Evolutionary conservation across 2,113 vertebrate species (phyloP).

Genomic region (Colinus virginianus): DNA sequence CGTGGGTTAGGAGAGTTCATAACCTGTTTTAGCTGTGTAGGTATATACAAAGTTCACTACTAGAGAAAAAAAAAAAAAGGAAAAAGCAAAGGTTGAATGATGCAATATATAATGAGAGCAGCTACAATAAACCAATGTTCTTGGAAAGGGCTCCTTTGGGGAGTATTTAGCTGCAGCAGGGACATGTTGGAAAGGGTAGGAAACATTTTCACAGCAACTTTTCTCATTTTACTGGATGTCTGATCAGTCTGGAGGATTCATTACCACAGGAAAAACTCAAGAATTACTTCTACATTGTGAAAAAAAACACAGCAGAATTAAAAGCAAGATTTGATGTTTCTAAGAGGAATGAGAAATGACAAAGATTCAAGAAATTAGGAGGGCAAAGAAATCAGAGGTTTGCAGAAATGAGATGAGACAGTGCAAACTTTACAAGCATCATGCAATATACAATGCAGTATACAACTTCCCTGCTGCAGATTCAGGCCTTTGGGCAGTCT

Average conservation of each 20-base stretch:
- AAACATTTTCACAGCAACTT: neutral
- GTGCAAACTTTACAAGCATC: neutral
- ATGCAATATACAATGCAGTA: too few species aligned
- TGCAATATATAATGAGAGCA: neutral
- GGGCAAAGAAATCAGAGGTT: neutral
- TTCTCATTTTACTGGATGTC: neutral
- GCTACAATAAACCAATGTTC: neutral
- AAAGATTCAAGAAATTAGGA: neutral
- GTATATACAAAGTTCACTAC: neutral
- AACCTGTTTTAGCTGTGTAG: neutral
- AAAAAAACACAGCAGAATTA: neutral
- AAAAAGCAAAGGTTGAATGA: neutral
- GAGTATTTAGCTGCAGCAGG: neutral
- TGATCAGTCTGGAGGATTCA: neutral
- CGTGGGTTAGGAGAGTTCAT: conserved; percentile 31
- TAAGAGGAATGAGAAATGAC: neutral
- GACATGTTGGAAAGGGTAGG: neutral
- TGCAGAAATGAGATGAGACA: neutral
- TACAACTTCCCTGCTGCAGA: neutral
- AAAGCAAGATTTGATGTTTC: neutral
- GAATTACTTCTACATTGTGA: neutral
- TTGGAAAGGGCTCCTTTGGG: neutral
- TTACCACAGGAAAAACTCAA: neutral
- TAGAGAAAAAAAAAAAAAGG: neutral
- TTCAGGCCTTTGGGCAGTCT: neutral